phyloP scores from a whole-genome alignment of 2,113 vertebrate genomes.

The Scytalopus superciliaris region DNA sequence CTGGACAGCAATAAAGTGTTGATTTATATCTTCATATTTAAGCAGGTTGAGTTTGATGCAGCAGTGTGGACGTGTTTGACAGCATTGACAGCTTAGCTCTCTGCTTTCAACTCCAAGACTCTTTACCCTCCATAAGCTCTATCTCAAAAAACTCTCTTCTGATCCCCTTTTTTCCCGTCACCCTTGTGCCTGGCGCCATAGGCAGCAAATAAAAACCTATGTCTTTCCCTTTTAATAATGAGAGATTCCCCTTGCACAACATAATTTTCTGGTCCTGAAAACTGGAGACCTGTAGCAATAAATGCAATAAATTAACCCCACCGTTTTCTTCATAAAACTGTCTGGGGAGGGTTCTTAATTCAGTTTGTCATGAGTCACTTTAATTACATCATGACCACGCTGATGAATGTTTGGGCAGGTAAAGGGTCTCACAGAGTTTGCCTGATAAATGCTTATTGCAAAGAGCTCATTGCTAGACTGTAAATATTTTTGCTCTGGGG shows the following conservation, averaged over 20 bases:
- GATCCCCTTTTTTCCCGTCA: not conserved
- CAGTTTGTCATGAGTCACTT: conserved; percentile 59
- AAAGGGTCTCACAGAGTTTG: conserved; percentile 39
- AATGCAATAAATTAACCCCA: conserved; percentile 41
- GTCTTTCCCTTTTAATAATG: conserved; percentile 8
- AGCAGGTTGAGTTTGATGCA: not conserved
- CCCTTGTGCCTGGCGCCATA: not conserved
- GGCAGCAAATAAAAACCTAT: not conserved
- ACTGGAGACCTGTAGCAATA: conserved; percentile 36
- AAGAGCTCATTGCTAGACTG: conserved; percentile 10
- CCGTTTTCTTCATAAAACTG: conserved; percentile 51
- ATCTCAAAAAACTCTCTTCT: not conserved
- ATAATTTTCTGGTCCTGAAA: conserved; percentile 28
- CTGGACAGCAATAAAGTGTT: not conserved
- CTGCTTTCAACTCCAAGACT: not conserved
- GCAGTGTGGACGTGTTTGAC: not conserved
- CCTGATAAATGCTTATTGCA: conserved; percentile 47
- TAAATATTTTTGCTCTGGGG: conserved; percentile 55
- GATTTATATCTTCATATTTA: not conserved
- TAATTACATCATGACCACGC: conserved; percentile 27
- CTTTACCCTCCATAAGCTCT: not conserved
- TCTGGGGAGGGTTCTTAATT: conserved; percentile 57
- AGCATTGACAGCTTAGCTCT: not conserved
- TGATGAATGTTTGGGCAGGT: conserved; percentile 55
- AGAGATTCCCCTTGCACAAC: conserved; percentile 30